Base-by-base conservation (phyloP, 2,113 vertebrate genomes). In the Oncorhynchus clarkii region DNA sequence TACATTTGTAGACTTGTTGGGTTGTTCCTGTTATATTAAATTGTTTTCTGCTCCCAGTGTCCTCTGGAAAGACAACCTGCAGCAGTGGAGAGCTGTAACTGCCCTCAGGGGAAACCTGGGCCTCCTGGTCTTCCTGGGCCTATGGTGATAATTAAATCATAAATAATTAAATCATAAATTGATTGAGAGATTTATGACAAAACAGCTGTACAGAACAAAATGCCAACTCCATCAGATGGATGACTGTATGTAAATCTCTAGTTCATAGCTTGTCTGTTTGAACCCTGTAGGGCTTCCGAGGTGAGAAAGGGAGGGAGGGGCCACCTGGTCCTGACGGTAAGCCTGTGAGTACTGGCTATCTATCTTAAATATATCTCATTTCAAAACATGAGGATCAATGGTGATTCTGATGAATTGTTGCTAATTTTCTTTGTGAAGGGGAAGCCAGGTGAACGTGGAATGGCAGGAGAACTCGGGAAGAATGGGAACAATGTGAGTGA, bases 271-370 rank as follows among this genome's bases (percentile, higher is more conserved):
- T 72, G 51, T 71, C 29, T 60, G 51, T 57, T 54, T 72, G 26
- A 45, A 12, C 16, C 29, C 51, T 20, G 26, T 62, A 88, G 87
- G 87, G 87, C 3, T 87, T 84, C 67, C 76, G 85, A 8, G 87
- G 87, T 16, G 85, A 83, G 69, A 87, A 85, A 70, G 87, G 87
- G 5, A 76, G 82, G 69, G 85, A 88, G 57, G 87, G 87, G 12
- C 87, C 87, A 20, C 87, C 85, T 13, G 87, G 87, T 0, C 85
- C 87, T 24, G 87, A 88, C 51, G 87, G 87, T 54, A 88, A 88
- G 77, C 87, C 87, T 75, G 83, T 87, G 76, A 81, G 85, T 85
- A 73, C n/a, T 22, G 2, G 5, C 57, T 45, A 6, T 39, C 16
- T 45, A 18, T 11, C 67, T 45, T 22, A n/a, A 22, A 22, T n/a